phyloP scores from a whole-genome alignment of 1,140 invertebrate genomes.

The Harlomillsia oculata region DNA sequence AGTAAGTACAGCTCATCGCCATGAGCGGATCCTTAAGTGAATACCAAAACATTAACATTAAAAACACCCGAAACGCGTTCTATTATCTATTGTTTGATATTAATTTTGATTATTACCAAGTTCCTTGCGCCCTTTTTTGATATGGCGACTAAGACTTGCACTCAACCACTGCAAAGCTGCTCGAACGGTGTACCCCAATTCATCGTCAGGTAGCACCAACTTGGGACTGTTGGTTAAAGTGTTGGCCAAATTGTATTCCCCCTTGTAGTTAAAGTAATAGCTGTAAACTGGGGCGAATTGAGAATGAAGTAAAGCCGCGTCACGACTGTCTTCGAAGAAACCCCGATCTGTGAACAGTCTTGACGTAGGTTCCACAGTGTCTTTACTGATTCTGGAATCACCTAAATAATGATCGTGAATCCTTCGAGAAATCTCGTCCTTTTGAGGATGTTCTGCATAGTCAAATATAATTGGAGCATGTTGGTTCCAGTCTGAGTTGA shows the following conservation, averaged over 20 bases:
- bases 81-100: too few relatives aligned
- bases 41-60: too few relatives aligned
- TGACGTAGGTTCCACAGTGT: constrained; percentile 1
- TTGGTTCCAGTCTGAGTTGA: constrained; percentile 29
- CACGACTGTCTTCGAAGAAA: constrained; percentile 24
- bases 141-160: too few relatives aligned
- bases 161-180: too few relatives aligned
- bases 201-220: too few relatives aligned
- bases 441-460: constrained; percentile 16
- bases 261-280: constrained; percentile 27
- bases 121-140: too few relatives aligned
- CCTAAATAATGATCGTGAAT: constrained; percentile 19
- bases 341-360: constrained; percentile 26
- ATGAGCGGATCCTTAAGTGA: constrained; percentile 17
- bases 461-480: constrained; percentile 25
- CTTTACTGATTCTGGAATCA: background rate
- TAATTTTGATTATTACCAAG: too few relatives aligned
- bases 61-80: too few relatives aligned
- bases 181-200: too few relatives aligned
- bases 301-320: constrained; percentile 17
- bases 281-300: constrained; percentile 9
- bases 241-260: constrained; percentile 18
- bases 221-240: too few relatives aligned
- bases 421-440: constrained; percentile 10
- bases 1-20: constrained; percentile 29